Base-by-base conservation (phyloP, 2,888 invertebrate genomes). In the Caenorhabditis auriculariae region DNA sequence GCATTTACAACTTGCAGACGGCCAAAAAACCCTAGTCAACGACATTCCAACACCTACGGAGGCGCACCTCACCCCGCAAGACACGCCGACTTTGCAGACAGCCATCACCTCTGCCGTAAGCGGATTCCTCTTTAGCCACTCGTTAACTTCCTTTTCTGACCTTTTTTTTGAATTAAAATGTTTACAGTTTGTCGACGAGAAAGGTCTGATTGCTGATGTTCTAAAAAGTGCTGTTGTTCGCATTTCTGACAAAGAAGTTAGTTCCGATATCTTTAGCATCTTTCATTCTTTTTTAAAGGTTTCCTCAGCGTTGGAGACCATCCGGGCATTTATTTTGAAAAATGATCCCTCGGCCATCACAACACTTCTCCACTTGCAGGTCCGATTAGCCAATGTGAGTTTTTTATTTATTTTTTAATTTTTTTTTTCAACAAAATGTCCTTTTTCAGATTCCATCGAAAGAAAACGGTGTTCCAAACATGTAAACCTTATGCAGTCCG, bases 361-460 rank as follows among this genome's bases (percentile, higher is more conserved):
- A n/a, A n/a, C n/a, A n/a, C n/a, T 69, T 26, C 41, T 62, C 15
- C 55, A 57, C 4, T 52, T 69, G 15, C 66, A 66, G 43, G 46
- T 53, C 23, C 26, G 49, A 26, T 28, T 46, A n/a, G 27, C 46
- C 12, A 23, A 12, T n/a, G 46, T 46, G 27, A 46, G 46, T 46
- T 46, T n/a, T 46, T 27, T 5, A 19, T 2, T 41, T n/a, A 1
- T 17, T 41, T 41, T 41, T 41, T n/a, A 1, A 41, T 9, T 41
- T 41, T 41, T 9, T n/a, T n/a, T 41, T 41, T 1, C 9, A n/a
- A n/a, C n/a, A n/a, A n/a, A n/a, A n/a, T n/a, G n/a, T n/a, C n/a
- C n/a, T n/a, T n/a, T n/a, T n/a, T n/a, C n/a, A n/a, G n/a, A n/a
- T n/a, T n/a, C n/a, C n/a, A n/a, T n/a, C n/a, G n/a, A n/a, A n/a